Evolutionary conservation across 2,888 invertebrate genomes (phyloP).

Genomic region (Galeruca laticollis): DNA sequence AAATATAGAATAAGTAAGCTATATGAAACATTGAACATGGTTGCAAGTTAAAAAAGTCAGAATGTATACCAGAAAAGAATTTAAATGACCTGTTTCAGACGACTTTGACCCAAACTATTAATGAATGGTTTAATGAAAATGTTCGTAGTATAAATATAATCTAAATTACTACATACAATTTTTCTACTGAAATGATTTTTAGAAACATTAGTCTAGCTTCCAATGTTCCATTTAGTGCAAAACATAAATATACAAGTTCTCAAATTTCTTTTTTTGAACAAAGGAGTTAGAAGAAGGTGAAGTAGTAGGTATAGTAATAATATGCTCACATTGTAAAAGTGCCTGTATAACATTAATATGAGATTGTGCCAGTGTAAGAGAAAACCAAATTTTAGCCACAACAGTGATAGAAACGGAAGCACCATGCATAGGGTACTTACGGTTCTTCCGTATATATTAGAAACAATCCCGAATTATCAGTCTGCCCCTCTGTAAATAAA

Average conservation of each 20-base stretch:
- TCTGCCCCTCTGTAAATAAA: slow-evolving; percentile 75
- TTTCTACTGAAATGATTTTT: not conserved
- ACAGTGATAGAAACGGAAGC: slow-evolving; percentile 38
- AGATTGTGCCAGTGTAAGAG: slow-evolving; percentile 35
- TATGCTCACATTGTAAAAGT: slow-evolving; percentile 38
- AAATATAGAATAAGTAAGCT: not conserved
- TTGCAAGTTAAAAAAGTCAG: not conserved
- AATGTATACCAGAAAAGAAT: not conserved
- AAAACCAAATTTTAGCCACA: slow-evolving; percentile 38
- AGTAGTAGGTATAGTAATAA: slow-evolving; percentile 29
- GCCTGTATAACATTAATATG: slow-evolving; percentile 38
- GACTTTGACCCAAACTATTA: not conserved
- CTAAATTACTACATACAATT: not conserved
- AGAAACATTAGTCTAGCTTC: not conserved
- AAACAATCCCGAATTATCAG: slow-evolving; percentile 87
- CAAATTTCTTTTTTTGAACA: slow-evolving; percentile 8
- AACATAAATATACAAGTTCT: not conserved
- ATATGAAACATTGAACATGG: not conserved
- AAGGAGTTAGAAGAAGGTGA: slow-evolving; percentile 22
- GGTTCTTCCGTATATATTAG: slow-evolving; percentile 81
- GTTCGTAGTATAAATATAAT: not conserved
- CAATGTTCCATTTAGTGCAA: not conserved
- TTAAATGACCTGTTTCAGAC: not conserved
- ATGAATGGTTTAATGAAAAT: not conserved
- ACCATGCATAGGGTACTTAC: slow-evolving; percentile 67